phyloP scores from a whole-genome alignment of 2,888 invertebrate species.

The Ctena decussata region DNA sequence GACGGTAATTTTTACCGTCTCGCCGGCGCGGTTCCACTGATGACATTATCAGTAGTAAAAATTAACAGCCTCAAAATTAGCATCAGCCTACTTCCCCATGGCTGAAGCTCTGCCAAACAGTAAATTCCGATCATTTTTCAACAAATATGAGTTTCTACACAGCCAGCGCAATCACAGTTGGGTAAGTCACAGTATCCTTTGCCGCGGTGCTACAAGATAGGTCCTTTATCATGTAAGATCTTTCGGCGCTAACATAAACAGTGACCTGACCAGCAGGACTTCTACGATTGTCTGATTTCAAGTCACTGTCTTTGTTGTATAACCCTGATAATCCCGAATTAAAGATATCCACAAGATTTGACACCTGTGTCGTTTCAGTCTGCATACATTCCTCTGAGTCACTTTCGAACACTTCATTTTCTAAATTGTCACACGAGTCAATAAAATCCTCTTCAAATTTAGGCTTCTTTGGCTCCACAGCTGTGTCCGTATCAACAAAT shows the following conservation, averaged over 20 bases:
- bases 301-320: conserved; percentile 37
- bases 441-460: conserved; percentile 53
- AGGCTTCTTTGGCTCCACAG: conserved; percentile 58
- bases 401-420: conserved; percentile 53
- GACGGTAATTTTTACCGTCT: too few relatives aligned
- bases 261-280: conserved; percentile 52
- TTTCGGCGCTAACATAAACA: conserved; percentile 61
- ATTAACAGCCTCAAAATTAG: too few relatives aligned
- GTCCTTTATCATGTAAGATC: conserved; percentile 61
- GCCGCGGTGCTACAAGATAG: conserved; percentile 68
- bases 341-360: conserved; percentile 83
- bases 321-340: conserved; percentile 81
- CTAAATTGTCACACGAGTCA: conserved; percentile 45
- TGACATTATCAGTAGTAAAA: too few relatives aligned
- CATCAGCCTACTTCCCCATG: too few relatives aligned
- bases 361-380: conserved; percentile 79
- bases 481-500: conserved; percentile 53
- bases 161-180: conserved; percentile 78
- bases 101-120: too few relatives aligned
- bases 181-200: conserved; percentile 69
- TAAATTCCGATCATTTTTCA: too few relatives aligned
- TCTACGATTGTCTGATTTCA: conserved; percentile 16
- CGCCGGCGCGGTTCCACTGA: too few relatives aligned
- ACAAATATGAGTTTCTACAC: conserved; percentile 34
- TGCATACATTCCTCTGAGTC: conserved; percentile 72